Evolutionary conservation across 2,797 vertebrate species (phyloP).

Genomic region (Synanceia verrucosa): DNA sequence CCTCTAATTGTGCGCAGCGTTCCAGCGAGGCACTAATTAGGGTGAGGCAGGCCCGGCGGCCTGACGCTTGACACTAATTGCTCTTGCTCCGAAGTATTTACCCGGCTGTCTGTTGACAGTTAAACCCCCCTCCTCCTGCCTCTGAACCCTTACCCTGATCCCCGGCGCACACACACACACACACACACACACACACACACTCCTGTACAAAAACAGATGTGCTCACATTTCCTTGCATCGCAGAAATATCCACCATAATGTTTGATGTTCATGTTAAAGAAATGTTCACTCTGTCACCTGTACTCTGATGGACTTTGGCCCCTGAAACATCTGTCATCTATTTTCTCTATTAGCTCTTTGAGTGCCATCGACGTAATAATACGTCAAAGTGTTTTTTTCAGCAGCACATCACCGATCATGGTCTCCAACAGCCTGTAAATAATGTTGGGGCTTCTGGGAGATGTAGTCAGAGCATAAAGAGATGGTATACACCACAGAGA

Average conservation of each 20-base stretch:
- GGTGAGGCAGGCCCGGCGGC: slow-evolving; percentile 33
- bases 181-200: slow-evolving; percentile 16
- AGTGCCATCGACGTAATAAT: too few species aligned
- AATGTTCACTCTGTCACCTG: too few species aligned
- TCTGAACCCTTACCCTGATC: background rate
- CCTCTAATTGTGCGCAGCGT: slow-evolving; percentile 69
- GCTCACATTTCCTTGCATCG: background rate
- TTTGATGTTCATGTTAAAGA: too few species aligned
- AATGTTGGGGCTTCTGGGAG: too few species aligned
- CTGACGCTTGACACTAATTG: slow-evolving; percentile 73
- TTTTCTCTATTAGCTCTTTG: too few species aligned
- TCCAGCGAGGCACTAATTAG: slow-evolving; percentile 62
- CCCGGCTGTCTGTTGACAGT: slow-evolving; percentile 63
- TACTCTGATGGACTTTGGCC: too few species aligned
- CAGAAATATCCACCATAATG: background rate
- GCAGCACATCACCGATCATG: too few species aligned
- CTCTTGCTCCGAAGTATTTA: slow-evolving; percentile 61
- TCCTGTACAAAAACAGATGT: background rate
- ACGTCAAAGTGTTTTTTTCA: too few species aligned
- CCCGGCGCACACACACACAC: background rate
- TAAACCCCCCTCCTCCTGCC: slow-evolving; percentile 5
- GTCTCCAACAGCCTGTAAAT: too few species aligned
- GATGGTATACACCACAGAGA: too few species aligned
- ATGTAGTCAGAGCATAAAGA: too few species aligned
- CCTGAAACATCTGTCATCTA: too few species aligned